Evolutionary conservation across 35 echinoderm and acorn worm genomes (phyloP).

Genomic region (Ptychodera flava): DNA sequence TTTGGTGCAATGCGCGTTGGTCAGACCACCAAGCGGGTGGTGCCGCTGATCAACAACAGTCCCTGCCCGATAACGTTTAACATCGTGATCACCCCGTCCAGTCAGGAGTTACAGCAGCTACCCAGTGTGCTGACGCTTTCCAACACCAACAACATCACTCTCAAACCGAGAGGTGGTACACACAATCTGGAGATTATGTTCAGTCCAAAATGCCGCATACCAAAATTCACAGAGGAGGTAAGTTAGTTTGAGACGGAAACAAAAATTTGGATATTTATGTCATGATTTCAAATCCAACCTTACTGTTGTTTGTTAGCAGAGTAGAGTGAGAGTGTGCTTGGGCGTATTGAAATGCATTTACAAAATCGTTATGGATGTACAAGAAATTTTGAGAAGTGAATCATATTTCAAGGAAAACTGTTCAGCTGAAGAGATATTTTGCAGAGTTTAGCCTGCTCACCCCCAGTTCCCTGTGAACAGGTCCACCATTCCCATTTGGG

Average conservation of each 20-base stretch:
- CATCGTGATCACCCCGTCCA: slow-evolving; percentile 84
- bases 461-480: too few relatives aligned
- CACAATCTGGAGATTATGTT: slow-evolving; percentile 75
- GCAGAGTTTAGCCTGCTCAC: too few relatives aligned
- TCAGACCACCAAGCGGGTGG: slow-evolving; percentile 61
- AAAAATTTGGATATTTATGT: too few relatives aligned
- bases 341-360: too few relatives aligned
- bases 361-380: too few relatives aligned
- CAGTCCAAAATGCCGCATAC: slow-evolving; percentile 86
- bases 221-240: slow-evolving; percentile 93
- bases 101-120: slow-evolving; percentile 68
- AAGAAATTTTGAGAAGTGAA: too few relatives aligned
- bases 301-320: too few relatives aligned
- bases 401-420: too few relatives aligned
- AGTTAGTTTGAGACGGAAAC: slow-evolving; percentile 19
- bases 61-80: slow-evolving; percentile 80
- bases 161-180: slow-evolving; percentile 73
- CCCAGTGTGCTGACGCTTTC: slow-evolving; percentile 65
- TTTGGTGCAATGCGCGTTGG: slow-evolving; percentile 79
- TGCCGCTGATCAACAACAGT: slow-evolving; percentile 88
- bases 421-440: too few relatives aligned
- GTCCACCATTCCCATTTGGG: too few relatives aligned
- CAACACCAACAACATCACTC: slow-evolving; percentile 59
- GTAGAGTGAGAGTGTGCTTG: too few relatives aligned
- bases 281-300: slow-evolving; percentile 4